Base-by-base conservation (phyloP, 2,888 invertebrate genomes). In the Thalpophila matura region DNA sequence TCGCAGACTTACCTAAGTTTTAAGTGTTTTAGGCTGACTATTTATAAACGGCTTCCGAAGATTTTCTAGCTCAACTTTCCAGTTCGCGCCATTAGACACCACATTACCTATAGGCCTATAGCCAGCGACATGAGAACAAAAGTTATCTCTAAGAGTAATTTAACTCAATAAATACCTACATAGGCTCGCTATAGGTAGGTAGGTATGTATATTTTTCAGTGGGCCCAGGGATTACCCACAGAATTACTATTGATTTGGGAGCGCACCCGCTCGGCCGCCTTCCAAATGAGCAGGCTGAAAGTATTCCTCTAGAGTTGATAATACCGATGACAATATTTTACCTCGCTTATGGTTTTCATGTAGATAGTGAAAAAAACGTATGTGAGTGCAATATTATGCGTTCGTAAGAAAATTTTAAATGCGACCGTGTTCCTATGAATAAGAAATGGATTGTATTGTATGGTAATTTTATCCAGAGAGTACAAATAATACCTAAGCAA, bases 211-310 rank as follows among this genome's bases (percentile, higher is more conserved):
- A 92, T 92, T 94, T 94, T 94, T 94, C 87, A 86, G 85, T 80
- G 86, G 85, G 85, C 82, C 84, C 73, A 85, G 83, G 90, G 91
- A 93, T 94, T 93, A 91, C 90, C 90, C 90, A 86, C 90, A 87
- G 92, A 92, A 94, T 95, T 93, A 95, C 92, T 95, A 95, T 95
- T 95, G 94, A 95, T 95, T 95, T 87, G 91, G 92, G 90, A 85
- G 83, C 88, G 86, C 83, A 85, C 83, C 88, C 89, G 92, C 90
- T 91, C 91, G 92, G 85, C 91, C 92, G 94, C 90, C 89, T 93
- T 91, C 90, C 90, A 93, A 94, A 94, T 94, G 94, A 94, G 90
- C 91, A 89, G 89, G 79, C 89, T 89, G 75, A 77, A 72, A 56
- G 40, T 79, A 87, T 74, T n/a, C 49, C 12, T 4, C 47, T 63